Evolutionary conservation across 2,888 invertebrate species (phyloP).

Genomic region (Pristionchus japonicus): DNA sequence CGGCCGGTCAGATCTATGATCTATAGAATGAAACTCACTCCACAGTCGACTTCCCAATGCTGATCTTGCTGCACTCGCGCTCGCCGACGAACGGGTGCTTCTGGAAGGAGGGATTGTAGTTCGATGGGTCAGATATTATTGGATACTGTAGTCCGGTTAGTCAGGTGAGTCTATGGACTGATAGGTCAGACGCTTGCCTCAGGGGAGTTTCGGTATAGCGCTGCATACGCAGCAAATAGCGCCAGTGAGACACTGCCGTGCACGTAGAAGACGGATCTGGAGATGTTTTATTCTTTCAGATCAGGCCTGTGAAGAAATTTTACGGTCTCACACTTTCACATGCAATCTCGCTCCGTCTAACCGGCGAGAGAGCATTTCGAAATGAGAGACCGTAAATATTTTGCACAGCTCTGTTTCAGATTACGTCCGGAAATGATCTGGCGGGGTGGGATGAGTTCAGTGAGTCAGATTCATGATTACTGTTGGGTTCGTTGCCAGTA

Average conservation of each 20-base stretch:
- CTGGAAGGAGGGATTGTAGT: slow-evolving; percentile 38
- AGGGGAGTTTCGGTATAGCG: slow-evolving; percentile 61
- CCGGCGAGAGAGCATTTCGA: too few species aligned
- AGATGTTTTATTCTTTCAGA: neutral
- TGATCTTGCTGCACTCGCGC: slow-evolving; percentile 63
- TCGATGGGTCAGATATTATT: neutral
- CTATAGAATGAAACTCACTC: slow-evolving; percentile 48
- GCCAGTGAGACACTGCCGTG: slow-evolving; percentile 57
- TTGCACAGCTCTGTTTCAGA: too few species aligned
- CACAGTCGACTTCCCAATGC: slow-evolving; percentile 58
- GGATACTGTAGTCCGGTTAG: neutral
- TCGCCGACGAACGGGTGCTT: slow-evolving; percentile 67
- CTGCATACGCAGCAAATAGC: slow-evolving; percentile 56
- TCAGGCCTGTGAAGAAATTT: neutral
- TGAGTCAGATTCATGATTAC: too few species aligned
- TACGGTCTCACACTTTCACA: neutral
- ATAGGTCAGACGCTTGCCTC: neutral
- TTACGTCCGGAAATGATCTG: too few species aligned
- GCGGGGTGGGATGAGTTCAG: too few species aligned
- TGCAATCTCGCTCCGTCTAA: too few species aligned
- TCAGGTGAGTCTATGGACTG: neutral
- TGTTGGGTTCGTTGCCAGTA: too few species aligned
- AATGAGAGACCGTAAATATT: too few species aligned
- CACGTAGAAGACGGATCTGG: slow-evolving; percentile 62
- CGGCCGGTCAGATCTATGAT: too few species aligned